These are phyloP conservation scores for Brotogeris chrysoptera DNA, from an alignment of 2,797 vertebrate genomes.

Conservation along the genomic window DNA sequence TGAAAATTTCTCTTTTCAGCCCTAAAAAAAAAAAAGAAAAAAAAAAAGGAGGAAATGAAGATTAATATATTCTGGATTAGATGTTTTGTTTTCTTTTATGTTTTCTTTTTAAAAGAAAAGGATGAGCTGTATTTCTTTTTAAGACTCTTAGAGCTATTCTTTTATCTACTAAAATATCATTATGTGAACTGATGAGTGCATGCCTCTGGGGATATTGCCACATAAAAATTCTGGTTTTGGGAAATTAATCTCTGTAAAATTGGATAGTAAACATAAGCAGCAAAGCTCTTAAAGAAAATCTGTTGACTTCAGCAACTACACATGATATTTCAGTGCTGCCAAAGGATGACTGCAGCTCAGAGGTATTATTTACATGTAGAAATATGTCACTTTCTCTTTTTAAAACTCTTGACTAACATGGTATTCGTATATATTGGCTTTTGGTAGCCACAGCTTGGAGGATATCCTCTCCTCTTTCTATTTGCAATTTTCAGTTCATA, in stretches of 20 bases:
- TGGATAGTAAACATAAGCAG: constrained; percentile 61
- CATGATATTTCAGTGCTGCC: neutral
- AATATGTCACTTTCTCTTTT: neutral
- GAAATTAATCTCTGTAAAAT: constrained; percentile 70
- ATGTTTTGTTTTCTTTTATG: neutral
- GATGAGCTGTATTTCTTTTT: neutral
- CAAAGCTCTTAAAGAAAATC: constrained; percentile 37
- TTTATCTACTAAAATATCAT: constrained; percentile 27
- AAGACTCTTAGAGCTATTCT: neutral
- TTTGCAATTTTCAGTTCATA: neutral
- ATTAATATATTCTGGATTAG: neutral
- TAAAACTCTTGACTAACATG: neutral
- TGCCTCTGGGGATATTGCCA: neutral
- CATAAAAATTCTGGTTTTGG: constrained; percentile 42
- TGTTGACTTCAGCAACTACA: constrained; percentile 56
- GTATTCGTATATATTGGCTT: neutral
- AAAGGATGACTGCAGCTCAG: constrained; percentile 14
- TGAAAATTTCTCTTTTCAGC: neutral
- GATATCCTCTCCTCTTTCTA: neutral
- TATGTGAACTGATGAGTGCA: constrained; percentile 4
- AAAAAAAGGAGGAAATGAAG: neutral
- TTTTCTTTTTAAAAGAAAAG: neutral
- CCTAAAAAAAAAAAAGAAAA: neutral
- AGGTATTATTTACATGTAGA: constrained; percentile 22
- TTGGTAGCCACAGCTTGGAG: neutral